Conservation (phyloP, 2,113 vertebrate species). For the Zingel zingel region DNA sequence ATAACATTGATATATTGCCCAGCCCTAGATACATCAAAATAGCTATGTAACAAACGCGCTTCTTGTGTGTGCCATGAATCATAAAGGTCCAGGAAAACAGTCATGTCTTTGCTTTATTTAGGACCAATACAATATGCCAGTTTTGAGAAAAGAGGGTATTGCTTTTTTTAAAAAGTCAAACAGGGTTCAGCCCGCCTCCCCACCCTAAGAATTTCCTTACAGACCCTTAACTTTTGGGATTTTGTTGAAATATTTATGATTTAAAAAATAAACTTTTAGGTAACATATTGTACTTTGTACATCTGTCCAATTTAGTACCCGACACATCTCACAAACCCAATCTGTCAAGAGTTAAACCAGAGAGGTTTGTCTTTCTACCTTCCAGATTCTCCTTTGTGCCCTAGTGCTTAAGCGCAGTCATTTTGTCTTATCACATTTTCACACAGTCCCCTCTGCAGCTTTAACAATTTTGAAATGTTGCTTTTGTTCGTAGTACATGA, state of each 20-base stretch:
- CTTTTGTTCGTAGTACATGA: constrained; percentile 62
- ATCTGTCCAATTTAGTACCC: neutral
- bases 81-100: neutral
- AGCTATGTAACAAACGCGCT: neutral
- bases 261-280: neutral
- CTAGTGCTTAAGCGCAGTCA: constrained; percentile 25
- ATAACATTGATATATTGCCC: too few species aligned
- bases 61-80: neutral
- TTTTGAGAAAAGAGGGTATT: neutral
- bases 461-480: constrained; percentile 64
- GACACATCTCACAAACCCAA: constrained; percentile 32
- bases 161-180: neutral
- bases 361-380: constrained; percentile 52
- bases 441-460: constrained; percentile 68
- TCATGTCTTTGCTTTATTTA: neutral
- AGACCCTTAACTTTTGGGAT: neutral
- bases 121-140: neutral
- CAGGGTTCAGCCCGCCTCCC: neutral
- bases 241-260: neutral
- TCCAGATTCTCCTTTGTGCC: constrained; percentile 54
- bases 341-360: constrained; percentile 31
- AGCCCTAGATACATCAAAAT: neutral
- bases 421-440: constrained; percentile 78
- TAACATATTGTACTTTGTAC: neutral
- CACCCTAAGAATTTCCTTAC: neutral